Conservation (phyloP, 2,113 vertebrate genomes). For the Corvus cornix region DNA sequence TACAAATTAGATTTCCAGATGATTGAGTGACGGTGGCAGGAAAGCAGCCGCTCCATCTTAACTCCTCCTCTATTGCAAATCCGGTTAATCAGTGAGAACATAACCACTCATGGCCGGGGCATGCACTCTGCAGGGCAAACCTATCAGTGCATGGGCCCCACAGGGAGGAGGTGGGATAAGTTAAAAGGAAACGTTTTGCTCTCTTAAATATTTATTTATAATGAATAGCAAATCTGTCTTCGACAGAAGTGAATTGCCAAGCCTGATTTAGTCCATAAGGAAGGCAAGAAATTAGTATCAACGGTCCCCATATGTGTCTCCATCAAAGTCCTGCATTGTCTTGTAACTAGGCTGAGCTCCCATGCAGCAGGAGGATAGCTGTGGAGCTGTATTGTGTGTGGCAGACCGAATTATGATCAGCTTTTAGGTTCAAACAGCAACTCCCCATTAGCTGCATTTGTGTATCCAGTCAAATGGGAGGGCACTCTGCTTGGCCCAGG, state of each 20-base stretch:
- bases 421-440: not conserved
- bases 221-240: not conserved
- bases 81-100: not conserved
- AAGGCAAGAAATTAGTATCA: not conserved
- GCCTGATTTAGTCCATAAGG: not conserved
- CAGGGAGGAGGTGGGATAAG: not conserved
- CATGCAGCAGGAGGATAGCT: not conserved
- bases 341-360: not conserved
- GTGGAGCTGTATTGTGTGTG: not conserved
- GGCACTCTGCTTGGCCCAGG: not conserved
- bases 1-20: conserved; percentile 76
- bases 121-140: not conserved
- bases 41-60: conserved; percentile 21
- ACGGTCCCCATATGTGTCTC: not conserved
- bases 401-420: not conserved
- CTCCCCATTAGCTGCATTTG: not conserved
- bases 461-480: not conserved
- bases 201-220: conserved; percentile 28
- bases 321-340: not conserved
- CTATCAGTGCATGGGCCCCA: not conserved
- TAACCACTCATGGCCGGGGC: not conserved
- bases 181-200: not conserved
- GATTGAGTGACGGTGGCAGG: conserved; percentile 63
- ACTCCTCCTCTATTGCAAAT: conserved; percentile 11
- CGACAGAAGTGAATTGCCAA: not conserved